Percentiles rank a stretch among this genome's conserved stretches.
These are phyloP conservation scores for Exephanes ischioxanthus DNA, from an alignment of 2,888 invertebrate species.

Conservation along the genomic window DNA sequence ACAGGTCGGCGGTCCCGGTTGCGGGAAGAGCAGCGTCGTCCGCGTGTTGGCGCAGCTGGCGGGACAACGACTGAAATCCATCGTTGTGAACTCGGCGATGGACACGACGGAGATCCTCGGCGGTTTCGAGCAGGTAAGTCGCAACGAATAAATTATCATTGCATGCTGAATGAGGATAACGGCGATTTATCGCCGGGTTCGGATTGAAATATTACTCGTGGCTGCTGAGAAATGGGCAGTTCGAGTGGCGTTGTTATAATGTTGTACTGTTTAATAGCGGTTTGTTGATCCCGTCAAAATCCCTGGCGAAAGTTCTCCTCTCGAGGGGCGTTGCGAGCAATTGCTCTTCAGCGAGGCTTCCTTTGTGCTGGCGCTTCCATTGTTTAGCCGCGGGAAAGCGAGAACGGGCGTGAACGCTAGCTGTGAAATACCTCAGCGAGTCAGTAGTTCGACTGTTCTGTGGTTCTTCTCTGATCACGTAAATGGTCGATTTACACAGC, in stretches of 20 bases:
- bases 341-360: conserved; percentile 52
- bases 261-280: conserved; percentile 8
- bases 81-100: conserved; percentile 96
- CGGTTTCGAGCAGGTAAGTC: conserved; percentile 97
- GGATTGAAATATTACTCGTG: background rate
- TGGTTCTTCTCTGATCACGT: conserved; percentile 5
- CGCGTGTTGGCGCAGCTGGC: conserved; percentile 91
- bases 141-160: conserved; percentile 12
- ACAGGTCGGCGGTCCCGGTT: conserved; percentile 90
- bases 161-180: background rate
- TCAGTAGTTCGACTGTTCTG: background rate
- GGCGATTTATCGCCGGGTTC: background rate
- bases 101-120: conserved; percentile 98
- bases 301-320: conserved; percentile 1
- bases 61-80: conserved; percentile 90
- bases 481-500: background rate
- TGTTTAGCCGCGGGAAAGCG: conserved; percentile 33
- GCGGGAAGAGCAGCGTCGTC: conserved; percentile 93
- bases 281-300: background rate
- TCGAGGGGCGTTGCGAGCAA: conserved; percentile 28
- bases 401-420: conserved; percentile 17
- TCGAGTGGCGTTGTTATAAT: background rate
- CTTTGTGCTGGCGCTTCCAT: conserved; percentile 44
- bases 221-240: background rate
- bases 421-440: background rate